Percentiles rank a stretch among this genome's conserved stretches.
phyloP scores from a whole-genome alignment of 1,140 invertebrate genomes.

The Steinernema feltiae region DNA sequence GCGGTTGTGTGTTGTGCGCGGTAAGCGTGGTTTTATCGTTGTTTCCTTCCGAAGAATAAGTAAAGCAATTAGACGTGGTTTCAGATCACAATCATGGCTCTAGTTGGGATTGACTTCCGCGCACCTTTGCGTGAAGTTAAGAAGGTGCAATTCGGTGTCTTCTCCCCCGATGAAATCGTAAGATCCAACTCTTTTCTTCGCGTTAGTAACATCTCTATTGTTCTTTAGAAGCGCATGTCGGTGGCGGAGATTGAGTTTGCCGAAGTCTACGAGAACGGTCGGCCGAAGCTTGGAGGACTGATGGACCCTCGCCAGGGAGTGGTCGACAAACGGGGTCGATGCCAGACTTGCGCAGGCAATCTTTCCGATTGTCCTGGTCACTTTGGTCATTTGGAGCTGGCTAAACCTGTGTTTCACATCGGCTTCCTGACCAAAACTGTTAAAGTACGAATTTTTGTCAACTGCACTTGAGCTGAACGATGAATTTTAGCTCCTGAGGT shows the following conservation, averaged over 20 bases:
- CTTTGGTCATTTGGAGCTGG: slow-evolving; percentile 97
- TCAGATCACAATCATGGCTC: slow-evolving; percentile 40
- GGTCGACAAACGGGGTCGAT: slow-evolving; percentile 77
- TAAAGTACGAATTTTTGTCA: slow-evolving; percentile 70
- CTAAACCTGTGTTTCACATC: slow-evolving; percentile 96
- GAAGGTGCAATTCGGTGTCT: slow-evolving; percentile 93
- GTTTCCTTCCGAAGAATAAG: too few species aligned
- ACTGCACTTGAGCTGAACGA: background rate
- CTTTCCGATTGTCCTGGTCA: slow-evolving; percentile 98
- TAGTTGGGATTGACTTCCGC: slow-evolving; percentile 71
- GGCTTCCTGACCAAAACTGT: slow-evolving; percentile 95
- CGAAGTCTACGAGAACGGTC: slow-evolving; percentile 94
- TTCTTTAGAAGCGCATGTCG: slow-evolving; percentile 80
- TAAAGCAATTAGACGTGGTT: too few species aligned
- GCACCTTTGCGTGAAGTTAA: slow-evolving; percentile 86
- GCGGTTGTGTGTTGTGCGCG: too few species aligned
- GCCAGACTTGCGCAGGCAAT: slow-evolving; percentile 89
- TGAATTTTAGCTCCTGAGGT: slow-evolving; percentile 51
- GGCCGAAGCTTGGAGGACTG: slow-evolving; percentile 90
- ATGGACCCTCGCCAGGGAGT: slow-evolving; percentile 99
- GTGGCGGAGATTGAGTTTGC: slow-evolving; percentile 93
- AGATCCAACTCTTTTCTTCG: slow-evolving; percentile 64
- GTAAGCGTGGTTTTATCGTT: too few species aligned
- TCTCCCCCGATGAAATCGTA: slow-evolving; percentile 98
- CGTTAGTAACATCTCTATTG: slow-evolving; percentile 12